Evolutionary conservation across 2,113 vertebrate genomes (phyloP).

Genomic region (Grallaria varia): DNA sequence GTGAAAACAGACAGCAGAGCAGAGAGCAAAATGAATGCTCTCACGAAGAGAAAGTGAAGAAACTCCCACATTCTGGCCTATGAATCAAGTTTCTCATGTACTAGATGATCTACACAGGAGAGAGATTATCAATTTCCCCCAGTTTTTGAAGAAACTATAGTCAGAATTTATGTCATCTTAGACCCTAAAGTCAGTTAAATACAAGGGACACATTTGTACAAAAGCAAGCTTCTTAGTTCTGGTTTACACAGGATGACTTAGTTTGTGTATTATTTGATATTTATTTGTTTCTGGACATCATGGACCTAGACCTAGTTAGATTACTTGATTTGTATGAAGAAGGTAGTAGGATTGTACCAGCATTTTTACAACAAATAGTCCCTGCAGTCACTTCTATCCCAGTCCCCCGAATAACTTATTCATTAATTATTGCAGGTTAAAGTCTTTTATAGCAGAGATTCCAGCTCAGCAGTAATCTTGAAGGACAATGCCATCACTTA

Average conservation of each 20-base stretch:
- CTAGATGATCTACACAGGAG: neutral
- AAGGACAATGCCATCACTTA: neutral
- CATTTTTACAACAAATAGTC: neutral
- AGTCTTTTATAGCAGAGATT: neutral
- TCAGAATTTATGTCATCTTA: neutral
- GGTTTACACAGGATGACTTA: neutral
- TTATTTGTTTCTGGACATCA: neutral
- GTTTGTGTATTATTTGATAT: neutral
- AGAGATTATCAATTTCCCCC: neutral
- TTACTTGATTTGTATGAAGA: neutral
- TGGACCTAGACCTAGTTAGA: neutral
- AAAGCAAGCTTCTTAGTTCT: neutral
- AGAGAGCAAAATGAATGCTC: neutral
- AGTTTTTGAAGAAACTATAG: neutral
- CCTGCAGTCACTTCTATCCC: neutral
- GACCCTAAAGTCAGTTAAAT: neutral
- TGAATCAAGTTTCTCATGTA: neutral
- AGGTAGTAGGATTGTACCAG: neutral
- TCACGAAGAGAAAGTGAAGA: neutral
- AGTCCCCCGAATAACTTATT: neutral
- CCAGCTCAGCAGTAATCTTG: neutral
- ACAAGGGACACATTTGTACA: neutral
- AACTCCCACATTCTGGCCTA: neutral
- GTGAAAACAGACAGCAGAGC: neutral
- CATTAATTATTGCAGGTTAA: constrained; percentile 10